Conservation (phyloP, 2,113 vertebrate species). For the Oryzias javanicus region DNA sequence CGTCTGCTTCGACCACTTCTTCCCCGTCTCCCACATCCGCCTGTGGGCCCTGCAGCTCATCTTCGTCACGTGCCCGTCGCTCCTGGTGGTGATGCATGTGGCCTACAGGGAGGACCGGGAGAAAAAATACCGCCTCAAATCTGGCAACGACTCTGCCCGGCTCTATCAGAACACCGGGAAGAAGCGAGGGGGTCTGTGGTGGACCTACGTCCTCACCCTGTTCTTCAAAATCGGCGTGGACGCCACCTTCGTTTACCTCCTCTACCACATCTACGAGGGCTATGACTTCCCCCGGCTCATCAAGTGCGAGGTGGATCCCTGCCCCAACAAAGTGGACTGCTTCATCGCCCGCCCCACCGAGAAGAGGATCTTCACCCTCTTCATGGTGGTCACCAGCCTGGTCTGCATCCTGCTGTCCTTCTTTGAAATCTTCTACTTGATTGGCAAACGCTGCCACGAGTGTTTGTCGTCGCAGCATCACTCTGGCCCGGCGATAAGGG, state of each 20-base stretch:
- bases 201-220: constrained; percentile 91
- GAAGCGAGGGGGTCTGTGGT: constrained; percentile 93
- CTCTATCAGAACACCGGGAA: constrained; percentile 84
- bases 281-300: constrained; percentile 86
- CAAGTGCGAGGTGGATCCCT: constrained; percentile 83
- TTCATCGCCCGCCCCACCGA: constrained; percentile 92
- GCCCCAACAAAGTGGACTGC: constrained; percentile 92
- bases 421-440: constrained; percentile 84
- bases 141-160: constrained; percentile 53
- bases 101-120: constrained; percentile 87
- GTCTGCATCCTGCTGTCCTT: constrained; percentile 86
- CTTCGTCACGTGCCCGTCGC: constrained; percentile 93
- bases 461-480: not conserved
- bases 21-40: constrained; percentile 91
- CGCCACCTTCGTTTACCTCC: constrained; percentile 81
- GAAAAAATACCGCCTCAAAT: constrained; percentile 59
- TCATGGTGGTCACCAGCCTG: constrained; percentile 88
- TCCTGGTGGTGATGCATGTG: constrained; percentile 94
- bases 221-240: constrained; percentile 88
- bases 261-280: constrained; percentile 84
- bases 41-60: constrained; percentile 98
- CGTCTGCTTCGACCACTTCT: constrained; percentile 91
- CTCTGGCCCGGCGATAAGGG: constrained; percentile 13
- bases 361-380: constrained; percentile 94
- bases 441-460: constrained; percentile 83